Conservation (phyloP, 1,140 invertebrate species). For the Leptinotarsa lineolata region DNA sequence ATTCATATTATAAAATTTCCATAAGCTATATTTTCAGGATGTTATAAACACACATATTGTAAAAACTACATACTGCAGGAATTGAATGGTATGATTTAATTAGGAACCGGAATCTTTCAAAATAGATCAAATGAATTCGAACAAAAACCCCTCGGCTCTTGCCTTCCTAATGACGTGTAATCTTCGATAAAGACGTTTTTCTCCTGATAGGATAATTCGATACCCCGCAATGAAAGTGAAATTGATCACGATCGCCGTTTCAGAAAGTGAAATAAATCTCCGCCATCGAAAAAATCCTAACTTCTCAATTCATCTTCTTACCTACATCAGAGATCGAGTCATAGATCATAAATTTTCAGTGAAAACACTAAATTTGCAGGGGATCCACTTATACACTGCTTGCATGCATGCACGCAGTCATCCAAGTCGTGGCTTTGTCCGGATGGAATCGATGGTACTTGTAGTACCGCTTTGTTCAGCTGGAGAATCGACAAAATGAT, state of each 20-base stretch:
- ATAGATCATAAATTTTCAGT: slow-evolving; percentile 24
- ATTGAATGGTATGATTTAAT: too few species aligned
- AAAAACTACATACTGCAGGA: too few species aligned
- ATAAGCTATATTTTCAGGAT: too few species aligned
- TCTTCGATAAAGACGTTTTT: slow-evolving; percentile 3
- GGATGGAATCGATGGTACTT: neutral
- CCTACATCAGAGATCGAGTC: slow-evolving; percentile 23
- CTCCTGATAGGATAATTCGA: neutral
- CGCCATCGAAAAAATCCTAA: slow-evolving; percentile 16
- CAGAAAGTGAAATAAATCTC: slow-evolving; percentile 23
- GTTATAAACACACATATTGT: too few species aligned
- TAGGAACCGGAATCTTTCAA: too few species aligned
- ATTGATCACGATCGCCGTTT: slow-evolving; percentile 12
- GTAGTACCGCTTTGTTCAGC: slow-evolving; percentile 7
- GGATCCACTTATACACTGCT: slow-evolving; percentile 19
- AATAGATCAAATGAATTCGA: too few species aligned
- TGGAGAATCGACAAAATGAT: slow-evolving; percentile 25
- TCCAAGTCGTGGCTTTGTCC: slow-evolving; percentile 3
- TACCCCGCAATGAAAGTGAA: slow-evolving; percentile 11
- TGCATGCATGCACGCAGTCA: neutral
- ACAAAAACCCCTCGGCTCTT: too few species aligned
- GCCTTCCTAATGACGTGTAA: neutral
- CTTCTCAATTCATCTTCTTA: slow-evolving; percentile 23
- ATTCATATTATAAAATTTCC: too few species aligned
- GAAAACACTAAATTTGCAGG: slow-evolving; percentile 24